Conservation (phyloP, 2,113 vertebrate genomes). For the Muscicapa adusta region DNA sequence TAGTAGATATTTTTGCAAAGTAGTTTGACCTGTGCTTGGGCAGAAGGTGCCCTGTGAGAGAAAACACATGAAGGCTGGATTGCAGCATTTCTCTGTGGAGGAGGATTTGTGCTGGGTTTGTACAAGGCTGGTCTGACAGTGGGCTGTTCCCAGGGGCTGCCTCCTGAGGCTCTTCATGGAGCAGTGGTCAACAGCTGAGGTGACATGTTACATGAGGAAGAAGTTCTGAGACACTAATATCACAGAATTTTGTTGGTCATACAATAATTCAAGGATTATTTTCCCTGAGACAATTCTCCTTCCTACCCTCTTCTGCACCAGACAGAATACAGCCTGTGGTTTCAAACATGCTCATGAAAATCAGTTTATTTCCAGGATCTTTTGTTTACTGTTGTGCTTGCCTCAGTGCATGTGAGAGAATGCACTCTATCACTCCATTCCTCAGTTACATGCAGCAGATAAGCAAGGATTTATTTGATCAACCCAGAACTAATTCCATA, state of each 20-base stretch:
- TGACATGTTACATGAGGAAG: neutral
- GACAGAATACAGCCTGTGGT: neutral
- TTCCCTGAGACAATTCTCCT: neutral
- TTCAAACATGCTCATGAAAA: neutral
- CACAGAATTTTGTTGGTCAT: neutral
- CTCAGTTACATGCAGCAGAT: neutral
- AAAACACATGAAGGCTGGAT: neutral
- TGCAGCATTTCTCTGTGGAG: neutral
- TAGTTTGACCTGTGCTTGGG: neutral
- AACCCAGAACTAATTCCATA: fast-evolving
- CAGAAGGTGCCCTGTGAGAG: neutral
- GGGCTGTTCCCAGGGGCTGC: neutral
- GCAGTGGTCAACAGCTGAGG: neutral
- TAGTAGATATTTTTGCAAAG: neutral
- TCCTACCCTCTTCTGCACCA: neutral
- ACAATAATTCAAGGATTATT: neutral
- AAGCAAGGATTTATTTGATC: neutral
- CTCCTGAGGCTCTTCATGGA: neutral
- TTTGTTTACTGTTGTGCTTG: neutral
- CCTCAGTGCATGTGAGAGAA: neutral
- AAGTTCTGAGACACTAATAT: neutral
- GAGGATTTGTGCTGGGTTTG: neutral
- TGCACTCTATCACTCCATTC: neutral
- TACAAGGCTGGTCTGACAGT: neutral
- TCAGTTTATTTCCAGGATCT: neutral